phyloP scores from a whole-genome alignment of 2,888 invertebrate species.

The Meiosimyza decipiens region DNA sequence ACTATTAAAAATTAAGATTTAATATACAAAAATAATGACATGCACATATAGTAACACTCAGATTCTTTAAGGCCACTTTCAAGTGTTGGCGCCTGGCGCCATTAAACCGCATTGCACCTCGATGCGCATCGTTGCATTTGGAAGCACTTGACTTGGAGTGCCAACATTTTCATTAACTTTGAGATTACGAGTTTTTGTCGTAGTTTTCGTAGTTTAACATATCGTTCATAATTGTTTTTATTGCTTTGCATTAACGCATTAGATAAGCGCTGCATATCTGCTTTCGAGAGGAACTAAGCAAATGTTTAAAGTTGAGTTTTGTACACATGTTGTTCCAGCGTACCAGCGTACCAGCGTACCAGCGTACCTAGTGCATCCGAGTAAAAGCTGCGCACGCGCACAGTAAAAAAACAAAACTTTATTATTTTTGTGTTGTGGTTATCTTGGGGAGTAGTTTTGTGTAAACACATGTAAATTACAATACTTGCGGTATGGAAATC shows the following conservation, averaged over 20 bases:
- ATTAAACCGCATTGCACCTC: constrained; percentile 39
- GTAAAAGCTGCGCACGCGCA: constrained; percentile 31
- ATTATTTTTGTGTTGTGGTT: not conserved
- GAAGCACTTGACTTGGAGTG: constrained; percentile 64
- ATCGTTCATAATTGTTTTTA: constrained; percentile 61
- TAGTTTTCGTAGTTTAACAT: constrained; percentile 54
- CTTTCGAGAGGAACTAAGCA: not conserved
- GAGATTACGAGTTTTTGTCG: constrained; percentile 37
- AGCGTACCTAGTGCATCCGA: constrained; percentile 28
- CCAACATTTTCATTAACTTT: constrained; percentile 64
- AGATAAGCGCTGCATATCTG: constrained; percentile 42
- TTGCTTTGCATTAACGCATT: constrained; percentile 57
- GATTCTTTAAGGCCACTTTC: not conserved
- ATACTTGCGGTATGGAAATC: no score
- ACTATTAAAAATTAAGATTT: no score
- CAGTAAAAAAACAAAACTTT: constrained; percentile 25
- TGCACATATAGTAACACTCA: not conserved
- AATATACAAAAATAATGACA: not conserved
- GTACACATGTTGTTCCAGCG: constrained; percentile 40
- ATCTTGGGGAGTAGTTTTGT: not conserved
- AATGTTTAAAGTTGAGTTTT: constrained; percentile 48
- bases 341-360: constrained; percentile 27
- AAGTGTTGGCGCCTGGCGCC: constrained; percentile 57
- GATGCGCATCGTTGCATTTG: constrained; percentile 56
- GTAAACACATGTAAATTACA: not conserved